Evolutionary conservation across 2,113 vertebrate species (phyloP).

Genomic region (Alligator sinensis): DNA sequence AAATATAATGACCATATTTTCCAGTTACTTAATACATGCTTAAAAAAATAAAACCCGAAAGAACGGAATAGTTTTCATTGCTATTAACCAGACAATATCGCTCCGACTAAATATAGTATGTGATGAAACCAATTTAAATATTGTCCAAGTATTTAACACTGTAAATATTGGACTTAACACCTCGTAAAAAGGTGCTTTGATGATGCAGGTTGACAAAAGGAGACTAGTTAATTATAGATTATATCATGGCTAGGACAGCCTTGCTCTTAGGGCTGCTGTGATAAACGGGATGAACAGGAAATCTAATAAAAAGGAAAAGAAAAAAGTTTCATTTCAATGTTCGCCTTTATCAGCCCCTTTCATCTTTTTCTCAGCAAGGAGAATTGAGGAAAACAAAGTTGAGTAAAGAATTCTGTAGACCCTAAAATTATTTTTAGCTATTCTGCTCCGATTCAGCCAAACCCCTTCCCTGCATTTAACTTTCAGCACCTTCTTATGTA

Average conservation of each 20-base stretch:
- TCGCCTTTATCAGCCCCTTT: conserved; percentile 57
- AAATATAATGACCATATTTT: conserved; percentile 76
- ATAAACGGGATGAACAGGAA: conserved; percentile 70
- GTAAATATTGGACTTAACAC: conserved; percentile 76
- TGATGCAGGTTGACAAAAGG: conserved; percentile 74
- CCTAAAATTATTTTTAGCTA: background rate
- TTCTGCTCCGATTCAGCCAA: background rate
- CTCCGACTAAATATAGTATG: conserved; percentile 72
- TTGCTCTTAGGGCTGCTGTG: conserved; percentile 51
- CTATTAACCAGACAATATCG: conserved; percentile 75
- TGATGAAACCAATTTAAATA: conserved; percentile 77
- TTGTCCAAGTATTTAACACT: conserved; percentile 74
- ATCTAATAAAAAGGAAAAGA: conserved; percentile 49
- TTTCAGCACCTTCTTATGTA: background rate
- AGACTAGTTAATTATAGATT: conserved; percentile 77
- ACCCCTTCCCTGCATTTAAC: background rate
- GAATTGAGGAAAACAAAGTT: background rate
- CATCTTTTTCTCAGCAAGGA: conserved; percentile 26
- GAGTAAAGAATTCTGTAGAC: background rate
- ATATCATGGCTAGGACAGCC: conserved; percentile 73
- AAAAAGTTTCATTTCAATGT: conserved; percentile 50
- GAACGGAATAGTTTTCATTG: conserved; percentile 70
- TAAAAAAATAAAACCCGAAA: conserved; percentile 67
- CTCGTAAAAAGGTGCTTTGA: conserved; percentile 71
- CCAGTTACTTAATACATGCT: conserved; percentile 72